These are phyloP conservation scores for Scaptomyza hsui DNA, from an alignment of 1,140 invertebrate species.

Conservation along the genomic window DNA sequence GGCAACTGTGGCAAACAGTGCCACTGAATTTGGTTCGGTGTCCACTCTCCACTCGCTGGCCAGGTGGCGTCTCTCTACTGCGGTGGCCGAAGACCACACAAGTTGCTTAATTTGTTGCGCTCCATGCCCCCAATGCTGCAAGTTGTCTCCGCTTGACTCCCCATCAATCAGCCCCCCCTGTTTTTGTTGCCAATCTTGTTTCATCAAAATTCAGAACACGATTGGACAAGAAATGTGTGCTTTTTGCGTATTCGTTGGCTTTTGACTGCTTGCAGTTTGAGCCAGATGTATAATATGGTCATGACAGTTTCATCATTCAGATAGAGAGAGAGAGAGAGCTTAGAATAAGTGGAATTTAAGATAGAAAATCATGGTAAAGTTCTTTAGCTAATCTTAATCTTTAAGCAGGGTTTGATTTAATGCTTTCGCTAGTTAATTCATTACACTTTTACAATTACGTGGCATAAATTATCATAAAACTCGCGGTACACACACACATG, in stretches of 20 bases:
- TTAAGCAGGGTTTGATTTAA: constrained; percentile 30
- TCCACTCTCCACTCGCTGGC: constrained; percentile 55
- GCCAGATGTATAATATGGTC: constrained; percentile 1
- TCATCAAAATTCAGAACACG: constrained; percentile 79
- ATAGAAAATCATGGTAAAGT: too few species aligned
- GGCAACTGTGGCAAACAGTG: too few species aligned
- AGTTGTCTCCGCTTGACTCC: constrained; percentile 76
- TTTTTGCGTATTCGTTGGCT: constrained; percentile 40
- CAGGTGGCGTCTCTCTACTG: constrained; percentile 74
- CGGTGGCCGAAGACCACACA: constrained; percentile 71
- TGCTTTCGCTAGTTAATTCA: constrained; percentile 62
- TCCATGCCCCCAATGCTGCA: constrained; percentile 46
- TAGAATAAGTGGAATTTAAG: too few species aligned
- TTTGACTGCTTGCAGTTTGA: constrained; percentile 2
- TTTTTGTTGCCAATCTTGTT: constrained; percentile 58
- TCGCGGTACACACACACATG: constrained; percentile 3
- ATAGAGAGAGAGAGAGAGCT: not conserved
- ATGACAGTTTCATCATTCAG: constrained; percentile 33
- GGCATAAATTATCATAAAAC: constrained; percentile 71
- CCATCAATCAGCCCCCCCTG: constrained; percentile 68
- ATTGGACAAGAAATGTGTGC: constrained; percentile 35
- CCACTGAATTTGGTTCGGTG: constrained; percentile 73
- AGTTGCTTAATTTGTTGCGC: constrained; percentile 80
- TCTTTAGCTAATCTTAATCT: too few species aligned
- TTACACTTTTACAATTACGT: constrained; percentile 70